phyloP scores from a whole-genome alignment of 2,113 vertebrate species.

The Melanerpes formicivorus region DNA sequence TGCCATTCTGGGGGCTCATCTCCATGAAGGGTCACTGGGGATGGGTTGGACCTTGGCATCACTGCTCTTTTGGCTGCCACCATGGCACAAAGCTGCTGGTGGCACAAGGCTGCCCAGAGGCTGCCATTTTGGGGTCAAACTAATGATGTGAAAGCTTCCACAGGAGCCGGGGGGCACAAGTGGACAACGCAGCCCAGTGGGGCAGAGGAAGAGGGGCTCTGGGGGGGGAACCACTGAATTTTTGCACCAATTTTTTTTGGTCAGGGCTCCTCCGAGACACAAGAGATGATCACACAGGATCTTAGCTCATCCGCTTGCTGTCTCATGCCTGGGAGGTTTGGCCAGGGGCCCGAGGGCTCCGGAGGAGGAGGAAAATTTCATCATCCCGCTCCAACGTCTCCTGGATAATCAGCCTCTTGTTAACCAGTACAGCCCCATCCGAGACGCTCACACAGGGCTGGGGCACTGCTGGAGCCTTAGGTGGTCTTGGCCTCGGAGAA shows the following conservation, averaged over 20 bases:
- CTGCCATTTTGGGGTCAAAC: neutral
- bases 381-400: constrained; percentile 60
- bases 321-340: constrained; percentile 74
- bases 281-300: constrained; percentile 72
- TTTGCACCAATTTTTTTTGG: neutral
- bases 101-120: rapidly evolving
- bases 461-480: constrained; percentile 18
- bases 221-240: neutral
- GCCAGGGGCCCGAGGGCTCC: constrained; percentile 38
- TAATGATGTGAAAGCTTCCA: rapidly evolving
- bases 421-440: constrained; percentile 43
- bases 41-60: neutral
- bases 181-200: rapidly evolving
- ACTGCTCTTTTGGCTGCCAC: neutral
- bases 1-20: rapidly evolving
- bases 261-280: constrained; percentile 53
- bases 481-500: constrained; percentile 33
- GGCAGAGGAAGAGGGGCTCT: neutral
- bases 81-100: rapidly evolving
- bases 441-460: neutral
- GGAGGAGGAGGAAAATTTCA: constrained; percentile 71
- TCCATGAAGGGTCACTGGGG: neutral
- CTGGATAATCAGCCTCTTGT: constrained; percentile 65
- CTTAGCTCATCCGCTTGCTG: constrained; percentile 73
- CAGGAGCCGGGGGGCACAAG: rapidly evolving